Evolutionary conservation across 2,113 vertebrate species (phyloP).

Genomic region (Atherinomorus stipes): DNA sequence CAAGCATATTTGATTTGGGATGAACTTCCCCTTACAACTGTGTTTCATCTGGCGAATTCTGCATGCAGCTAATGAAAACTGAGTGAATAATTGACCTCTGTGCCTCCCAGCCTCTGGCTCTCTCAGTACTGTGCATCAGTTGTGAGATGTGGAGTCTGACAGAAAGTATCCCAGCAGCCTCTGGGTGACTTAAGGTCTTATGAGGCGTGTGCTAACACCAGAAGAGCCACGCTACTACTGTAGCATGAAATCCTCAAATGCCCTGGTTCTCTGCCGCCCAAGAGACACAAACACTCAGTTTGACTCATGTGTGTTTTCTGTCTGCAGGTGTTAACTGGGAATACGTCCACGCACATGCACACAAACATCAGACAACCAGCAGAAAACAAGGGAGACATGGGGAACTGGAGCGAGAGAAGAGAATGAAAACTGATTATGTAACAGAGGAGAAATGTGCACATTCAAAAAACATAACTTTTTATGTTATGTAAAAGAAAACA

Average conservation of each 20-base stretch:
- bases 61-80: conserved; percentile 10
- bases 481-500: conserved; percentile 13
- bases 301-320: conserved; percentile 2
- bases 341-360: background rate
- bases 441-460: conserved; percentile 9
- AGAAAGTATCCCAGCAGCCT: conserved; percentile 49
- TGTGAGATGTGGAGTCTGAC: conserved; percentile 30
- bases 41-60: background rate
- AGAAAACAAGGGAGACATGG: conserved; percentile 10
- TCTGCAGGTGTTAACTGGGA: conserved; percentile 22
- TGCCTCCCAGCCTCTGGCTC: background rate
- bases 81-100: background rate
- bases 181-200: conserved; percentile 12
- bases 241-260: conserved; percentile 30
- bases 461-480: conserved; percentile 3
- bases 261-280: background rate
- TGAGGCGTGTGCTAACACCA: conserved; percentile 25
- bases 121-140: conserved; percentile 2
- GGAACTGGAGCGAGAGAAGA: conserved; percentile 26
- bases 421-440: conserved; percentile 41
- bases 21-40: no score
- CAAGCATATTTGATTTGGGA: background rate
- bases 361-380: background rate
- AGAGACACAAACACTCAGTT: conserved; percentile 13
- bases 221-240: conserved; percentile 20